Base-by-base conservation (phyloP, 2,888 invertebrate genomes). In the Flexamia atlantica region DNA sequence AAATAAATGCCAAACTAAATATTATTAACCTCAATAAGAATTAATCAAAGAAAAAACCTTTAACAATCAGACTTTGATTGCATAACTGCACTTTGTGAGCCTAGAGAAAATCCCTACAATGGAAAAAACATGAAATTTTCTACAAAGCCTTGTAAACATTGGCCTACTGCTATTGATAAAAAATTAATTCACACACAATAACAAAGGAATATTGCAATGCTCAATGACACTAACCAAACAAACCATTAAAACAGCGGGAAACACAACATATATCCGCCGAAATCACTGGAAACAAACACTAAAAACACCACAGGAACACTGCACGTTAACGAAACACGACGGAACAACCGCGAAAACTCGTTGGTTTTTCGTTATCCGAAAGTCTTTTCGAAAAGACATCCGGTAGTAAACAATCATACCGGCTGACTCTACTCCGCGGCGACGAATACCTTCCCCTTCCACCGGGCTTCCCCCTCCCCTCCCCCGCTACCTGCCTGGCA, bases 281-380 rank as follows among this genome's bases (percentile, higher is more conserved):
- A 40, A 70, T 40, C 36, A 70, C 70, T 7, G n/a, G n/a, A n/a
- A 28, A 68, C 68, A 30, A 68, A 36, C 40, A 70, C 40, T 23
- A 10, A 20, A n/a, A 32, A 70, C 70, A 70, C 20, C 7, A 28
- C 30, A 2, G 30, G 28, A 30, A 36, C 36, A 70, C 40, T 40
- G 4, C n/a, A 28, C 30, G n/a, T 14, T n/a, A 28, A 4, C 30
- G 12, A 40, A 20, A 40, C 32, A 68, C n/a, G n/a, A 20, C 70
- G 40, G 23, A n/a, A 68, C 60, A 68, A 68, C 68, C 2, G 17
- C 68, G 32, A 30, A 68, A 68, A 70, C 30, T 40, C 70, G 70
- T 70, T 70, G 40, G n/a, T n/a, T n/a, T n/a, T n/a, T n/a, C n/a
- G n/a, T n/a, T n/a, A 70, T 70, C 70, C 70, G 40, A 70, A 70